Percentiles rank a stretch among this genome's conserved stretches.
Evolutionary conservation across 2,113 vertebrate species (phyloP).

Genomic region (Podarcis muralis): DNA sequence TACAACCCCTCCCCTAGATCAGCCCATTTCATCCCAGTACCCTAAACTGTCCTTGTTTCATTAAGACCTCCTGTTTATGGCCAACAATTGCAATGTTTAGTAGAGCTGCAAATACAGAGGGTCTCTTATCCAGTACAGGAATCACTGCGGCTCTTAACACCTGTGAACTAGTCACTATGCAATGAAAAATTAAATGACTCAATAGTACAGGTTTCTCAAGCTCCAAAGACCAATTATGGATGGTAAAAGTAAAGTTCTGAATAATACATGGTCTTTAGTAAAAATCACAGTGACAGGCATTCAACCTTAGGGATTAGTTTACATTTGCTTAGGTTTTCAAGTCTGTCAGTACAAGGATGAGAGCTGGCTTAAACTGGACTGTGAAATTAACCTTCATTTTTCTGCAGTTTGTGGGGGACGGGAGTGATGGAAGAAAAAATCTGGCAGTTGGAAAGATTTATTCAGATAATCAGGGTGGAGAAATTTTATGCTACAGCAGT

Average conservation of each 20-base stretch:
- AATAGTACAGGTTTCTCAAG: neutral
- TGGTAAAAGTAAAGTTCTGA: conserved; percentile 14
- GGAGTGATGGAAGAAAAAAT: neutral
- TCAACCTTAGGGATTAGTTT: conserved; percentile 10
- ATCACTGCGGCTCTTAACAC: neutral
- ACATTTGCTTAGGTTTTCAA: conserved; percentile 37
- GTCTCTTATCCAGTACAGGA: neutral
- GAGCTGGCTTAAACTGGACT: conserved; percentile 14
- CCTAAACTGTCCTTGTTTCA: neutral
- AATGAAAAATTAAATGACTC: conserved; percentile 20
- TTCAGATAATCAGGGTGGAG: neutral
- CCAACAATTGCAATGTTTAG: neutral
- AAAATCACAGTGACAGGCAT: conserved; percentile 17
- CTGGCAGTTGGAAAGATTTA: neutral
- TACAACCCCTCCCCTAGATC: neutral
- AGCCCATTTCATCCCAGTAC: neutral
- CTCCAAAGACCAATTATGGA: conserved; percentile 9
- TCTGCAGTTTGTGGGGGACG: neutral
- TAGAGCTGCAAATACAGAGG: neutral
- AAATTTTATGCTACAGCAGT: conserved; percentile 22
- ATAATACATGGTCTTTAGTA: conserved; percentile 21
- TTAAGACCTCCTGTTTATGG: neutral
- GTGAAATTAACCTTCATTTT: conserved; percentile 28
- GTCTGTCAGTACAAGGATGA: conserved; percentile 37
- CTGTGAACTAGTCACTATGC: neutral